Evolutionary conservation across 1,140 invertebrate species (phyloP), one percentile per base, ranked within the genome.

Genomic region (Lepidostoma basale): DNA sequence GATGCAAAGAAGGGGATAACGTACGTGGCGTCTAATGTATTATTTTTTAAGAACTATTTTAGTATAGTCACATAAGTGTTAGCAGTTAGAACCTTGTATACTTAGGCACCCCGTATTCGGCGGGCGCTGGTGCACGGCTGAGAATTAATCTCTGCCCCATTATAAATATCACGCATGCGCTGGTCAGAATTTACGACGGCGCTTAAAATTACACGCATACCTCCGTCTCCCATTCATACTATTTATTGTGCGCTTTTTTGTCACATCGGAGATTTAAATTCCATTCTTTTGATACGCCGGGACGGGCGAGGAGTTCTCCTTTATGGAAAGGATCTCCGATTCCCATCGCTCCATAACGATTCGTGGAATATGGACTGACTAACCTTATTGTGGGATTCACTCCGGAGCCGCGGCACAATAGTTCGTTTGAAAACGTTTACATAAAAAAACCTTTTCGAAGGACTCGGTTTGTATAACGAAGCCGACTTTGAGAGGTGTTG

Each of bases 271-370:
- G 70, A 72, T 67, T 72, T 72, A 72, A 25, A 72, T 72, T 68
- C 70, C 66, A 14, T 67, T 52, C 69, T 67, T 72, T 72, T 72
- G 69, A 72, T 68, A 65, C 56, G 70, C 28, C 23, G 36, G 59
- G 64, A 44, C 52, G 14, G 14, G 40, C 47, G 60, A 44, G 52
- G 45, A n/a, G 22, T 25, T 44, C 30, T 20, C 54, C 59, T 67
- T 70, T 70, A 54, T 65, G 68, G 54, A 62, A 52, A 60, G 40
- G 54, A 68, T 72, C 54, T 72, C 60, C 54, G 70, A 68, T 72
- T 72, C 39, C 69, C 36, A 60, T 26, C 66, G 40, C 63, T 65
- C 60, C 39, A 62, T 40, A 59, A 40, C 65, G 60, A 52, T 72
- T 72, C 70, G 66, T 40, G 45, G 70, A 72, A 72, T 42, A 26